phyloP scores from a whole-genome alignment of 2,888 invertebrate species.

The Sepioteuthis lessoniana region DNA sequence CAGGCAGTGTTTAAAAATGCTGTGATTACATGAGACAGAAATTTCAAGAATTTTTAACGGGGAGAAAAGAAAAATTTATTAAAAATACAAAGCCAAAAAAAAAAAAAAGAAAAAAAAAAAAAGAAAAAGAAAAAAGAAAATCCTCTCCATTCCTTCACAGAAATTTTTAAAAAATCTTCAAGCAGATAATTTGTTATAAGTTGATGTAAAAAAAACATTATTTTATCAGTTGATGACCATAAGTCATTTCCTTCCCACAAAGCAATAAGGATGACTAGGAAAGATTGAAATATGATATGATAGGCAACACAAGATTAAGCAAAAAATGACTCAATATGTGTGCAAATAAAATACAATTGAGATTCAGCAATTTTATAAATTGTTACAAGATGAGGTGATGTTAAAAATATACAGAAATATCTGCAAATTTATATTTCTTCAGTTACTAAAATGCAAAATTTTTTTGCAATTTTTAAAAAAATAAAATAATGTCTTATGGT shows the following conservation, averaged over 20 bases:
- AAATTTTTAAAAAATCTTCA: neutral
- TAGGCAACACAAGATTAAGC: neutral
- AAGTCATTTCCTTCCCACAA: neutral
- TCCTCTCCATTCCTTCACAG: no score
- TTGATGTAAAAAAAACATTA: neutral
- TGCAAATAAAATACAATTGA: neutral
- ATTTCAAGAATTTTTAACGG: neutral
- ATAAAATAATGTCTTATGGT: neutral
- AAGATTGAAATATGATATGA: neutral
- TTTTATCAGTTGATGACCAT: neutral
- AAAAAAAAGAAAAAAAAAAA: no score
- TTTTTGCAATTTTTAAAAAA: neutral
- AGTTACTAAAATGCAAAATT: neutral
- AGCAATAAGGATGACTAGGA: neutral
- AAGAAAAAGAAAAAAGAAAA: neutral
- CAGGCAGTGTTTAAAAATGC: neutral
- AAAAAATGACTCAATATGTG: conserved; percentile 4
- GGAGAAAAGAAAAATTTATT: neutral
- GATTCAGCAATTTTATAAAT: conserved; percentile 1
- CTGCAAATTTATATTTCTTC: neutral
- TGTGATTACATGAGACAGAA: neutral
- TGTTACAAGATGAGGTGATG: neutral
- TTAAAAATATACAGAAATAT: neutral
- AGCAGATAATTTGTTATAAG: neutral
- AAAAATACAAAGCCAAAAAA: neutral